Conservation (phyloP, 2,888 invertebrate species). For the Ametastegia equiseti region DNA sequence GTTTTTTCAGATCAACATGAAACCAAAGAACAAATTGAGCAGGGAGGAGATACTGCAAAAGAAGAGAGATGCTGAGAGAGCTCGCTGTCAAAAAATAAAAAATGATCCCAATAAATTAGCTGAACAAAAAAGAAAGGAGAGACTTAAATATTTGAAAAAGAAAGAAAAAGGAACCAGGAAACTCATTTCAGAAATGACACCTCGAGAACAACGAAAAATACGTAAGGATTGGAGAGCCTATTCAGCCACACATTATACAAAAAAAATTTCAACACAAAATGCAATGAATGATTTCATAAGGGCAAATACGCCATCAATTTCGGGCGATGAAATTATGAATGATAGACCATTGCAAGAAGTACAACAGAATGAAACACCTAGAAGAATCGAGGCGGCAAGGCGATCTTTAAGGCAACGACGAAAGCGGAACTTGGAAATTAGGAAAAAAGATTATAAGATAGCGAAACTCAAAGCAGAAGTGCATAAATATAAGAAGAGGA, state of each 20-base stretch:
- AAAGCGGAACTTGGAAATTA: neutral
- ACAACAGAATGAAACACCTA: neutral
- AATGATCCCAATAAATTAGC: neutral
- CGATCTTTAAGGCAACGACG: neutral
- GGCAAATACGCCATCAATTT: conserved; percentile 5
- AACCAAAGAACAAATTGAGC: neutral
- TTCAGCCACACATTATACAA: neutral
- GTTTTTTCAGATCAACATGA: neutral
- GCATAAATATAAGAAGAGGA: neutral
- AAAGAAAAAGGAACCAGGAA: conserved; percentile 17
- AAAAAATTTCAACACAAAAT: neutral
- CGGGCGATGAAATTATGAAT: neutral
- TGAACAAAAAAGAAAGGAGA: conserved; percentile 7
- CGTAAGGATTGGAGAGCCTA: neutral
- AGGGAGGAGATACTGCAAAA: conserved; percentile 21
- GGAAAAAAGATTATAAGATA: neutral
- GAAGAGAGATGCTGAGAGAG: conserved; percentile 14
- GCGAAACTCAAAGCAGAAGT: neutral
- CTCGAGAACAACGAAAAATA: neutral
- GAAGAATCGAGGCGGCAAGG: neutral
- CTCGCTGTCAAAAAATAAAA: neutral
- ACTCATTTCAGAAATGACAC: neutral
- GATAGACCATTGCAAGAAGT: neutral
- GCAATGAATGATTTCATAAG: neutral
- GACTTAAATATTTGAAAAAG: neutral